Evolutionary conservation across 64 coral and sea anemone genomes (phyloP), one percentile per base, ranked within the genome.

Genomic region (Dendrophyllia cribrosa): DNA sequence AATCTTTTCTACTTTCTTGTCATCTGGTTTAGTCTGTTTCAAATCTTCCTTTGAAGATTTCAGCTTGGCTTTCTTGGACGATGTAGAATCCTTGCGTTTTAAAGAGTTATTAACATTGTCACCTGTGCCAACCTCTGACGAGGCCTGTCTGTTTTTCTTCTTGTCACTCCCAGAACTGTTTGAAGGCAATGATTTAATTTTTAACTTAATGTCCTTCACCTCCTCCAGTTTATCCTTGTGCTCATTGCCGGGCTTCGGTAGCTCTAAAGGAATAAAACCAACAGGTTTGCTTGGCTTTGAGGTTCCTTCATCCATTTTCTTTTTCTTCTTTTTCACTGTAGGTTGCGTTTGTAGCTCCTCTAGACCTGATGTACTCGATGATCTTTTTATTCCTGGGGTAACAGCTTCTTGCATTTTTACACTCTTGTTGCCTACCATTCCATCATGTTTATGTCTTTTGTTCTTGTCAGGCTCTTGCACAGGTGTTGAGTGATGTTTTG

Each of bases 271-370:
- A 44, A 76, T 88, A 76, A 93, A 93, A 22, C 89, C 90, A 20
- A 89, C 61, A 65, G 51, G 46, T 79, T 91, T 93, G 9, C 43
- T 75, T 53, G 72, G 59, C 69, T 95, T 95, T 67, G 59, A 24
- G 43, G 53, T 58, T 14, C 63, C 90, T n/a, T 96, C 97, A 1
- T 90, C 88, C 47, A 64, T 70, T 84, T 88, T 96, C 88, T 96
- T 99, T 91, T 99, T 99, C 85, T 96, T 99, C 76, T 96, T 99
- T 23, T 86, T 91, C 2, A 94, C 83, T 43, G 62, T 66, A 53
- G 72, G 74, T 10, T 74, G 10, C 8, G 23, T 9, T 62, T 77
- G 89, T 3, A 66, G 59, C 7, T 82, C 66, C 13, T 91, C 80
- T 46, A 20, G 14, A 14, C 89, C 89, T 62, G 79, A 78, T 83